A percentile compares a stretch with the other conserved stretches of the same genome.
phyloP scores from a whole-genome alignment of 2,797 vertebrate species.

The Sebastes diploproa region DNA sequence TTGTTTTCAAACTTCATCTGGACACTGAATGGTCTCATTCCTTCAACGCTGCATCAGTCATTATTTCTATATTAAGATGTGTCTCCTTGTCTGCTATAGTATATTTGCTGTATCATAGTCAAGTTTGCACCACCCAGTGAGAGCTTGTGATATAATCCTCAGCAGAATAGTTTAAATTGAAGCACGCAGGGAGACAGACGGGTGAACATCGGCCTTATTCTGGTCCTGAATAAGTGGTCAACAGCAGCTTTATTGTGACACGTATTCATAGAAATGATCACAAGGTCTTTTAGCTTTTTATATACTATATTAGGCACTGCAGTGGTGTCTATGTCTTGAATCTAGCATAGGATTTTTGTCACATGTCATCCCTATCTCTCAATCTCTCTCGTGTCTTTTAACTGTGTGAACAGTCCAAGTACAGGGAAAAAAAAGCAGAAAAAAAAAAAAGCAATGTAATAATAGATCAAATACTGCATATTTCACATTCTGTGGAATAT shows the following conservation, averaged over 20 bases:
- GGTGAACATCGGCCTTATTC: not conserved
- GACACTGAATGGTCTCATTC: not conserved
- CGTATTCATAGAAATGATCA: not conserved
- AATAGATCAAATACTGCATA: not conserved
- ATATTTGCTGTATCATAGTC: not conserved
- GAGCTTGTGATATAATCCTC: not conserved
- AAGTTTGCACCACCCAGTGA: not conserved
- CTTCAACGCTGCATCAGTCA: not conserved
- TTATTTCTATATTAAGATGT: not conserved
- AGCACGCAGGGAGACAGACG: not conserved
- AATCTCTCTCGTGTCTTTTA: not conserved
- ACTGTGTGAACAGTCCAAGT: not conserved
- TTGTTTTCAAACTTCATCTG: not conserved
- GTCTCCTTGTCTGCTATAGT: not conserved
- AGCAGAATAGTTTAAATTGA: not conserved
- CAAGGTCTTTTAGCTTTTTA: not conserved
- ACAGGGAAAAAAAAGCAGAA: not conserved
- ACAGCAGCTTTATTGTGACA: constrained; percentile 12
- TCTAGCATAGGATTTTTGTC: not conserved
- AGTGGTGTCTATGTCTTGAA: not conserved
- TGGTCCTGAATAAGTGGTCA: not conserved
- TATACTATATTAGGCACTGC: not conserved
- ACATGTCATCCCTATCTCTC: not conserved
- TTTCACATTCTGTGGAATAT: not conserved
- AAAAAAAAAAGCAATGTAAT: not conserved